These are phyloP conservation scores for Neodontobutis hainanensis DNA, from an alignment of 2,113 vertebrate species.

Conservation along the genomic window DNA sequence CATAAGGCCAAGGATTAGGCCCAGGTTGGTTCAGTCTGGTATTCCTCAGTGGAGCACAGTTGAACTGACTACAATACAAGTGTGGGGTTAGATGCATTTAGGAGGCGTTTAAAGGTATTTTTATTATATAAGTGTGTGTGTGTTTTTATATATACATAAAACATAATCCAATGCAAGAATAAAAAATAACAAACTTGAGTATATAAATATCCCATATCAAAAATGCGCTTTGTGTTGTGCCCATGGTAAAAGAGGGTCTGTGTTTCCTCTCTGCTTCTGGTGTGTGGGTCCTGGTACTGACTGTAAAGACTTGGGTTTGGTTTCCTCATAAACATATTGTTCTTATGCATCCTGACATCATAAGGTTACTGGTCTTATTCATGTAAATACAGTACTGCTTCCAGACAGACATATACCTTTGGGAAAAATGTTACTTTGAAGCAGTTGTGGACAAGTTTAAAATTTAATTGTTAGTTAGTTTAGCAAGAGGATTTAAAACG, in stretches of 20 bases:
- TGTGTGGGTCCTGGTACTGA: not conserved
- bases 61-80: too few species aligned
- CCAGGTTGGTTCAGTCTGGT: too few species aligned
- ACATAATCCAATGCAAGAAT: too few species aligned
- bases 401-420: constrained; percentile 5
- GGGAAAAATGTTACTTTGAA: constrained; percentile 4
- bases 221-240: not conserved
- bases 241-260: not conserved
- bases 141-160: too few species aligned
- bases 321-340: constrained; percentile 50
- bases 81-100: too few species aligned
- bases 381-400: not conserved
- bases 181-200: too few species aligned
- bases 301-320: constrained; percentile 33
- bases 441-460: not conserved
- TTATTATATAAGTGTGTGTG: too few species aligned
- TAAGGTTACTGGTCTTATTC: constrained; percentile 12
- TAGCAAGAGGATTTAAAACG: not conserved
- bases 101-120: too few species aligned
- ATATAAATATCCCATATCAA: too few species aligned
- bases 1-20: too few species aligned
- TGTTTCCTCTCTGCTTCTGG: constrained; percentile 10
- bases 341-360: constrained; percentile 34
- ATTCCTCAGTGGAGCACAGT: too few species aligned
- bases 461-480: not conserved